phyloP scores from a whole-genome alignment of 2,797 vertebrate genomes.

The Micrastur ruficollis region DNA sequence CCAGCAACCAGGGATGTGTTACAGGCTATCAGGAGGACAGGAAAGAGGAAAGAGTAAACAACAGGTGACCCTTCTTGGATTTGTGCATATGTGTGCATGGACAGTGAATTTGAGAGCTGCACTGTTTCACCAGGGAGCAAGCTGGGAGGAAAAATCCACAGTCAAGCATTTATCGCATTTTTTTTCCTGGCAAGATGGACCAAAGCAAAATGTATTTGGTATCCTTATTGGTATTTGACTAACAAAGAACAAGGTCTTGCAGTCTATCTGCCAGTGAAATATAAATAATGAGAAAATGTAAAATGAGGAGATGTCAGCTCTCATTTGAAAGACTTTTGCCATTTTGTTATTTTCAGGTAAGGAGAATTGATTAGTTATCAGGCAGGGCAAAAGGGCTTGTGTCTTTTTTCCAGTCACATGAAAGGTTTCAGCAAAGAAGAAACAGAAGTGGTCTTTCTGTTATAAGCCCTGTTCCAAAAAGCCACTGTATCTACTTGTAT shows the following conservation, averaged over 20 bases:
- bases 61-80: not conserved
- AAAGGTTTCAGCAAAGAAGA: not conserved
- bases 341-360: not conserved
- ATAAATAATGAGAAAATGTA: not conserved
- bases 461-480: not conserved
- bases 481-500: not conserved
- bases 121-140: not conserved
- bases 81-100: fast-evolving
- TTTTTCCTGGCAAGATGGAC: not conserved
- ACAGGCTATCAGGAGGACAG: not conserved
- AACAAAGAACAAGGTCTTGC: not conserved
- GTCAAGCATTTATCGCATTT: not conserved
- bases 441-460: not conserved
- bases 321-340: not conserved
- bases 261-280: not conserved
- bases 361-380: not conserved
- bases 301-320: not conserved
- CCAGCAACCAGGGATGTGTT: not conserved
- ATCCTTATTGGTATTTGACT: not conserved
- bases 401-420: not conserved
- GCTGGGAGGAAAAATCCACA: not conserved
- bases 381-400: not conserved
- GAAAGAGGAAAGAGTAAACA: not conserved
- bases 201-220: not conserved
- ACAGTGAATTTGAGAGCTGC: not conserved